Percentiles rank a stretch among this genome's conserved stretches.
Evolutionary conservation across 2,113 vertebrate species (phyloP).

Genomic region (Hippocampus mohnikei): DNA sequence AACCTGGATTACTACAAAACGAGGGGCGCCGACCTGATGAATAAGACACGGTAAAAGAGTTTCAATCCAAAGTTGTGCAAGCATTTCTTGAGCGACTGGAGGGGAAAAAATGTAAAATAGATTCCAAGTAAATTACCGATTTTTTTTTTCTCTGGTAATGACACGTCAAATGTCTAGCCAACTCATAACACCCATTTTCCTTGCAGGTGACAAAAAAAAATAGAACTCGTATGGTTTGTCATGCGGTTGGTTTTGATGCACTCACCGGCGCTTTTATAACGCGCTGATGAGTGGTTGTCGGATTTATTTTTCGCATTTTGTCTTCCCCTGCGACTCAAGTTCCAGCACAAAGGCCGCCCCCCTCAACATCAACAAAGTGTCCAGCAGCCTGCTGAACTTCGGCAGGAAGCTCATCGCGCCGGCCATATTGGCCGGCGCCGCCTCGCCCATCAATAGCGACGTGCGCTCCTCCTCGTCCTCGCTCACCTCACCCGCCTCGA

Average conservation of each 20-base stretch:
- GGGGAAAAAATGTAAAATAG: no score
- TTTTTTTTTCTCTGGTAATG: no score
- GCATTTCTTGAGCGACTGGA: no score
- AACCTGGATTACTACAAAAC: slow-evolving; percentile 98
- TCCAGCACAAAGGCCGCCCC: slow-evolving; percentile 77
- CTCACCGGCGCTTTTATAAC: background rate
- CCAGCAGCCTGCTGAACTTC: slow-evolving; percentile 91
- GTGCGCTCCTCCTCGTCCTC: slow-evolving; percentile 55
- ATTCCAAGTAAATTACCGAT: no score
- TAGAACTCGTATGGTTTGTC: no score
- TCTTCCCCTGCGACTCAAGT: slow-evolving; percentile 18
- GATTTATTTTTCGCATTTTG: background rate
- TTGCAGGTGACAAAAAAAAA: no score
- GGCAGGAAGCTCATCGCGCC: slow-evolving; percentile 94
- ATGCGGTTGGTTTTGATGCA: background rate
- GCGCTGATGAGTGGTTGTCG: background rate
- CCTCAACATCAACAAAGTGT: slow-evolving; percentile 97
- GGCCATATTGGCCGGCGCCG: slow-evolving; percentile 67
- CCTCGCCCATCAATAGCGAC: slow-evolving; percentile 70
- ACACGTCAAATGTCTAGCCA: no score
- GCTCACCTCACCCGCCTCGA: slow-evolving; percentile 31
- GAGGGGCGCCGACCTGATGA: slow-evolving; percentile 91
- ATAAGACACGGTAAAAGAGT: slow-evolving; percentile 82
- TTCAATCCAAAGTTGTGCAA: no score
- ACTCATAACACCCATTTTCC: no score